Evolutionary conservation across 2,888 invertebrate genomes (phyloP), one percentile per base, ranked within the genome.

Genomic region (Sminthurinus aureus): DNA sequence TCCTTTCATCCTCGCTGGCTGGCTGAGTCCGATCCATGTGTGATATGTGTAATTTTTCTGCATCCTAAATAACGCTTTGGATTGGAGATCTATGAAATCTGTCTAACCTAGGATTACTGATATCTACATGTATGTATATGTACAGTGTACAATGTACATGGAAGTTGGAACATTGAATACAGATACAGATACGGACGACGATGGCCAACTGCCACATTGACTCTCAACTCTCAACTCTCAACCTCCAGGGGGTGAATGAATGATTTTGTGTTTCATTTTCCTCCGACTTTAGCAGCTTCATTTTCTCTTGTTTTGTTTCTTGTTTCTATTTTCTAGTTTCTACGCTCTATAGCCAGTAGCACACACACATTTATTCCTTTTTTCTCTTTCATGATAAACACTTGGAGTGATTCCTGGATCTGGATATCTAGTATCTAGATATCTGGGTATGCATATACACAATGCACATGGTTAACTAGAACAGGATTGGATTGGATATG

Each of bases 121-220:
- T 69, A 69, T 18, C 3, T n/a, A n/a, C n/a, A n/a, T n/a, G n/a
- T n/a, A n/a, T 67, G 67, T 67, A 20, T 9, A 67, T 67, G 11
- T 13, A 67, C n/a, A 67, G n/a, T n/a, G n/a, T 67, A n/a, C n/a
- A 67, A 8, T 67, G 20, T 67, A 67, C n/a, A 67, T 67, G 20
- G 15, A 67, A 8, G 9, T 9, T n/a, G n/a, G 2, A 18, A n/a
- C 9, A 9, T 64, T 15, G 15, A 58, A 15, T 38, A 38, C 38
- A 38, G 69, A 69, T 69, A 22, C 24, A 78, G 38, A 38, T 38
- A 38, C 38, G 38, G 3, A 38, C 38, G 38, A 6, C 22, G 73
- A 81, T 81, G 80, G 83, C 85, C 86, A 85, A 85, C 86, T 86
- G 86, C 85, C 86, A 86, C 85, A 84, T 86, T 84, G 26, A 71